Evolutionary conservation across 2,888 invertebrate genomes (phyloP).

Genomic region (Cerastoderma edule): DNA sequence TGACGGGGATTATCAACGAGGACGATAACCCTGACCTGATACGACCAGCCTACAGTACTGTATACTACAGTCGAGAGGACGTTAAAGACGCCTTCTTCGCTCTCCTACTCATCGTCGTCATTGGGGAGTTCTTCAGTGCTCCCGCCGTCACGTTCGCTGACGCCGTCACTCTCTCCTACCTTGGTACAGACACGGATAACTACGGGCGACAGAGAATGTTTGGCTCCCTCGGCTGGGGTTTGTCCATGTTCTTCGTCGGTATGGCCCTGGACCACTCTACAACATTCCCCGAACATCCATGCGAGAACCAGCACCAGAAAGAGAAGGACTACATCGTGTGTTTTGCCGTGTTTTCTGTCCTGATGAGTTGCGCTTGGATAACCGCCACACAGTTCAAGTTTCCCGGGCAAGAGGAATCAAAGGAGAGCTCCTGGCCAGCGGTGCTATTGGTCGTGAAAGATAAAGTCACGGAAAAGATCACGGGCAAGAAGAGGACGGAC

Average conservation of each 20-base stretch:
- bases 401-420: conserved; percentile 75
- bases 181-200: conserved; percentile 90
- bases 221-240: conserved; percentile 98
- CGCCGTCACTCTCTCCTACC: conserved; percentile 86
- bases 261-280: conserved; percentile 94
- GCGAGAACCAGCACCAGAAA: conserved; percentile 90
- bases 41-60: conserved; percentile 93
- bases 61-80: conserved; percentile 94
- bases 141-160: conserved; percentile 95
- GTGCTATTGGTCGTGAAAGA: conserved; percentile 76
- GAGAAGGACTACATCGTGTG: conserved; percentile 99
- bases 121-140: conserved; percentile 99
- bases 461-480: conserved; percentile 72
- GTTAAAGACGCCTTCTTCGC: conserved; percentile 98
- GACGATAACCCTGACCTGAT: conserved; percentile 51
- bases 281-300: conserved; percentile 96
- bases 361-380: conserved; percentile 97
- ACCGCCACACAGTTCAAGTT: conserved; percentile 94
- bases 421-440: conserved; percentile 73
- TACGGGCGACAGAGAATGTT: conserved; percentile 99
- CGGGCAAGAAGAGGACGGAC: conserved; percentile 70
- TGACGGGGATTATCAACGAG: conserved; percentile 83
- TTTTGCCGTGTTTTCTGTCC: conserved; percentile 97
- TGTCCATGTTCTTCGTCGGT: conserved; percentile 99
- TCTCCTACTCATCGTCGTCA: conserved; percentile 94